Evolutionary conservation across 2,888 invertebrate genomes (phyloP), one percentile per base, ranked within the genome.

Genomic region (Leucania comma): DNA sequence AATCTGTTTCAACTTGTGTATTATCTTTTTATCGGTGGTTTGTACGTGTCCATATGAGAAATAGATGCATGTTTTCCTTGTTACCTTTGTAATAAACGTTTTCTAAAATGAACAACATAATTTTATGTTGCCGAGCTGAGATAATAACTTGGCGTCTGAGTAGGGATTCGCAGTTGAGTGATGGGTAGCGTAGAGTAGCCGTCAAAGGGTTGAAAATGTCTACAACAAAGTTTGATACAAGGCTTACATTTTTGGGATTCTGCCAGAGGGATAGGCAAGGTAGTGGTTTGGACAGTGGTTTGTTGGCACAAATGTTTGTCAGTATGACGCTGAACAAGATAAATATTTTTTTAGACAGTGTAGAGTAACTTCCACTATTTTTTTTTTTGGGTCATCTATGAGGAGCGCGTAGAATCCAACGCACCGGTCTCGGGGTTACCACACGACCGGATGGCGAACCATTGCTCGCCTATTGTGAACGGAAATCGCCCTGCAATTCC

Each of bases 1-100:
- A 54, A 78, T 75, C 54, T 67, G 14, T 46, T 70, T 53, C 26
- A 67, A 50, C 9, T 59, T 10, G 32, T 51, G 35, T 53, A 10
- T 29, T 54, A 54, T 62, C 29, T 22, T 35, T 20, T 72, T 79
- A 77, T 81, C 78, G 32, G 26, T 46, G 12, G 35, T 35, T 35
- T 1, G 67, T 72, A 81, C 78, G 81, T 79, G 78, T 72, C 50
- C 26, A 29, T 51, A 22, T 46, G 22, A 65, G n/a, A 62, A 66
- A 66, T 61, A 65, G 26, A 46, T 51, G 56, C 60, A 80, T 24
- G 61, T 62, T 64, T 66, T 59, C 62, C 38, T 65, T 63, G 32
- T 35, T 50, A 12, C 1, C 12, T 14, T 32, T 38, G 29, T 38
- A 14, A 38, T 60, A 71, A 65, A 48, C 12, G 42, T 51, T 60